Base-by-base conservation (phyloP, 2,888 invertebrate genomes). In the Pemphredon lugubris region DNA sequence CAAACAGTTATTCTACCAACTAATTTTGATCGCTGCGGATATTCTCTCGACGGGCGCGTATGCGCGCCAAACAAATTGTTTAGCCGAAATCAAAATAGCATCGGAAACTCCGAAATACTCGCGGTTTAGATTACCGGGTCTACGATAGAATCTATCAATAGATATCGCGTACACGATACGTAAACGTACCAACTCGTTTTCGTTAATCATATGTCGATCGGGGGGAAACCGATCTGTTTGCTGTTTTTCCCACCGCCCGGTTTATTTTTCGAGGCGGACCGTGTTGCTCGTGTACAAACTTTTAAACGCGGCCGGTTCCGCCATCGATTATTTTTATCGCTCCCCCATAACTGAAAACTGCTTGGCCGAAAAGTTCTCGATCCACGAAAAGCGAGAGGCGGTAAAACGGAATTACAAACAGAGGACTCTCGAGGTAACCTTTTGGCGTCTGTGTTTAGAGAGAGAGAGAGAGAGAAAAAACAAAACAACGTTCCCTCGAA, bases 1-100 rank as follows among this genome's bases (percentile, higher is more conserved):
- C 20, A 39, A 34, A 23, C 59, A 44, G 34, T 21, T 40, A 37
- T 64, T 61, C 48, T 37, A 16, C 6, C 14, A 48, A 70, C 37
- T 48, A 63, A 72, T 73, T 71, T 72, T 58, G 67, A 71, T 65
- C 53, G 32, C 32, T 18, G 7, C 65, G 45, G 67, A 71, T 67
- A n/a, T n/a, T n/a, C 71, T 57, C 53, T 51, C 44, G 60, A 50
- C 30, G 34, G 32, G 23, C 42, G 53, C n/a, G 14, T 44, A 39
- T 53, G 57, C 47, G 51, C 20, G 37, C 14, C 13, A 11, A 42
- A 20, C 54, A 42, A 57, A 70, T 65, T 55, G 48, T 65, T 50
- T 50, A 21, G n/a, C n/a, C 21, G 42, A 37, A 65, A 69, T 53
- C 48, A 13, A 11, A 37, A 44, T 42, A 14, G 34, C 55, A 20